Evolutionary conservation across 2,797 vertebrate species (phyloP).

Genomic region (Darevskia mixta): DNA sequence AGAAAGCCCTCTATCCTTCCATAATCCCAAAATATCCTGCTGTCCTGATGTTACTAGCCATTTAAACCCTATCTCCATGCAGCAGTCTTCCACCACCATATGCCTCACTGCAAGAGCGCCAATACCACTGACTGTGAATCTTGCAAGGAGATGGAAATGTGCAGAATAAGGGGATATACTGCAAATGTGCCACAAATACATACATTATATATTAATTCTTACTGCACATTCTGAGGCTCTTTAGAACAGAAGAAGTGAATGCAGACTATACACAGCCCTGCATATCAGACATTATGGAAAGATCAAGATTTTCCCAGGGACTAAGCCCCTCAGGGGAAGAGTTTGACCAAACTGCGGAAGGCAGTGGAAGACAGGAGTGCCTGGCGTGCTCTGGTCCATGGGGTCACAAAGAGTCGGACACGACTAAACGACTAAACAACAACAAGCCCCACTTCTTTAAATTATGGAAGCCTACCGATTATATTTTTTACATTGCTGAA

Average conservation of each 20-base stretch:
- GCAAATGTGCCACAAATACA: not conserved
- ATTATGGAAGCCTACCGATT: not conserved
- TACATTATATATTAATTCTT: not conserved
- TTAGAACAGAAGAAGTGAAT: not conserved
- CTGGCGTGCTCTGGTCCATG: too few species aligned
- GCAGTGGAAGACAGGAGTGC: too few species aligned
- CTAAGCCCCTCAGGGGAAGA: not conserved
- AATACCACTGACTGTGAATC: not conserved
- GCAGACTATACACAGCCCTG: not conserved
- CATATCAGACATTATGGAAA: not conserved
- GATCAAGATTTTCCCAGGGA: not conserved
- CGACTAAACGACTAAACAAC: too few species aligned
- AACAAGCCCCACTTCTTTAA: not conserved
- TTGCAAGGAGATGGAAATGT: not conserved
- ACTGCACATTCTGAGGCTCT: not conserved
- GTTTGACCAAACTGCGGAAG: too few species aligned
- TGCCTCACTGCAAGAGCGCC: not conserved
- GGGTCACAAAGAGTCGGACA: too few species aligned
- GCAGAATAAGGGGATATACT: not conserved
- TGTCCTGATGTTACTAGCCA: not conserved
- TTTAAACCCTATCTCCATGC: not conserved
- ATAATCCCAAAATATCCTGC: not conserved
- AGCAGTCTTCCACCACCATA: not conserved
- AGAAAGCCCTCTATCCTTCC: not conserved
- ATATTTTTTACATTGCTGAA: not conserved